Conservation (phyloP, 2,888 invertebrate genomes). For the Drosophila ochracea region DNA sequence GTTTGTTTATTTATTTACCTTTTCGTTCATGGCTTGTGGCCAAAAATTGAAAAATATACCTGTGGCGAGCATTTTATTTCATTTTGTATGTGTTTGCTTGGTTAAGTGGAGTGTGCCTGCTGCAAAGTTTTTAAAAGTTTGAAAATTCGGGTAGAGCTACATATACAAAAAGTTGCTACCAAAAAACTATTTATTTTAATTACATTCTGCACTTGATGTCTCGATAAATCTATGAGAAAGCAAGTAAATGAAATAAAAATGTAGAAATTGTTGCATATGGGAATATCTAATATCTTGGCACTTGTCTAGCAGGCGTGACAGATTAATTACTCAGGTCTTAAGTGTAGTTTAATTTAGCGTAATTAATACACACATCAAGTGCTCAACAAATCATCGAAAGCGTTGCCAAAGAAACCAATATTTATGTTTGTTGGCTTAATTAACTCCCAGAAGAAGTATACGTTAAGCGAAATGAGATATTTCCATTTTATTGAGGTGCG, state of each 20-base stretch:
- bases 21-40: slow-evolving; percentile 9
- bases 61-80: background rate
- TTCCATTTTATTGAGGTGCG: background rate
- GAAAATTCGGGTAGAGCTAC: background rate
- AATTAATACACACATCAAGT: slow-evolving; percentile 41
- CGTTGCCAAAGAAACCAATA: background rate
- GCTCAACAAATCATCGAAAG: background rate
- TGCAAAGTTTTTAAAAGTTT: slow-evolving; percentile 50
- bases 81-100: slow-evolving; percentile 5
- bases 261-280: slow-evolving; percentile 10
- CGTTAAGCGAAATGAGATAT: background rate
- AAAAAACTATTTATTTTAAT: slow-evolving; percentile 43
- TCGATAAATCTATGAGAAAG: slow-evolving; percentile 24
- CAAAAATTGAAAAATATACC: slow-evolving; percentile 34
- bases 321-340: slow-evolving; percentile 53
- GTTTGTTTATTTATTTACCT: slow-evolving; percentile 45
- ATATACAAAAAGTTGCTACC: slow-evolving; percentile 4
- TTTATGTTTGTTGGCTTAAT: slow-evolving; percentile 14
- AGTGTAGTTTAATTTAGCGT: slow-evolving; percentile 33
- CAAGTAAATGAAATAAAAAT: slow-evolving; percentile 8
- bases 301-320: slow-evolving; percentile 16
- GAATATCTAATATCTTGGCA: slow-evolving; percentile 9
- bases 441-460: background rate
- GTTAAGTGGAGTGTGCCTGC: slow-evolving; percentile 32
- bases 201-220: slow-evolving; percentile 28